A percentile compares a stretch with the other conserved stretches of the same genome.
These are phyloP conservation scores for Sebastes variabilis DNA, from an alignment of 2,797 vertebrate genomes.

Conservation along the genomic window DNA sequence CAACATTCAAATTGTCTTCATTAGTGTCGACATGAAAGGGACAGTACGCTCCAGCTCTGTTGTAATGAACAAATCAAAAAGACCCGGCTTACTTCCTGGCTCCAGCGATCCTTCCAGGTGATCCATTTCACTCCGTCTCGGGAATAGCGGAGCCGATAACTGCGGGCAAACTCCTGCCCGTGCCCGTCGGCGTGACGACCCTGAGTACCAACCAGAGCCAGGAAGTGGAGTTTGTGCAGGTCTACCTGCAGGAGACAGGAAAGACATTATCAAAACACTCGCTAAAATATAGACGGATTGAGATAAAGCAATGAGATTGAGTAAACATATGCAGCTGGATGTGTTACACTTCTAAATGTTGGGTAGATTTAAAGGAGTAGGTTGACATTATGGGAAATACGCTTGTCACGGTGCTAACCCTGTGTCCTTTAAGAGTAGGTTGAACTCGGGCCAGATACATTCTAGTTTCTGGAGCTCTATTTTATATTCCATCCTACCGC, in stretches of 20 bases:
- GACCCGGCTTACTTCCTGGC: conserved; percentile 84
- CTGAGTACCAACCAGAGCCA: conserved; percentile 94
- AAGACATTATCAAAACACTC: not conserved
- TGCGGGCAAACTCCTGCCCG: conserved; percentile 90
- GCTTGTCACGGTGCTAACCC: not conserved
- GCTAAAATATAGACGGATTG: not conserved
- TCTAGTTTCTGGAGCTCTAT: not conserved
- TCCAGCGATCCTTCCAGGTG: conserved; percentile 93
- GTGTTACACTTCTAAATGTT: not conserved
- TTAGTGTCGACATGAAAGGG: not conserved
- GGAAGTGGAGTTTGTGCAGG: conserved; percentile 86
- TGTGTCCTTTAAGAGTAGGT: not conserved
- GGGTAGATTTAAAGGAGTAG: not conserved
- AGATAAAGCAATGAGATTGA: not conserved
- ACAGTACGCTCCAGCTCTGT: not conserved
- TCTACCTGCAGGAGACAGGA: conserved; percentile 84
- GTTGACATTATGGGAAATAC: not conserved
- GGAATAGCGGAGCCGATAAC: conserved; percentile 90
- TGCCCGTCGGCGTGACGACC: conserved; percentile 93
- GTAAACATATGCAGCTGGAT: not conserved
- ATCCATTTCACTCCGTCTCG: conserved; percentile 90
- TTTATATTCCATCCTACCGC: not conserved
- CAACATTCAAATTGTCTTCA: not conserved
- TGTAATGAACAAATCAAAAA: not conserved
- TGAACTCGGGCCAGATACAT: not conserved